Evolutionary conservation across 2,888 invertebrate genomes (phyloP), one percentile per base, ranked within the genome.

Genomic region (Darwinula stevensoni): DNA sequence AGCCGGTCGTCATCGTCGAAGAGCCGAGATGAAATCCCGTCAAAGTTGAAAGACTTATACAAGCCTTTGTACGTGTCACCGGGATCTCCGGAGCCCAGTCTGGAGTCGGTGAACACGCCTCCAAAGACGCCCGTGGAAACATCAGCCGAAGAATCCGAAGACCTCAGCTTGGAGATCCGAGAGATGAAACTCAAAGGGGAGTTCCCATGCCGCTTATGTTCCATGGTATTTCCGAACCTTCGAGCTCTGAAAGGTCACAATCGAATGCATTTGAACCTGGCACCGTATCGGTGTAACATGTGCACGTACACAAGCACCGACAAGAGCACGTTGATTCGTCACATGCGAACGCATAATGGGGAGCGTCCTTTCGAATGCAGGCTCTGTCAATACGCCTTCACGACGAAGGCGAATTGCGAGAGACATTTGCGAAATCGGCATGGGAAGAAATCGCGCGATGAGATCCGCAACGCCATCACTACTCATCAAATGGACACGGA

Each of bases 341-440:
- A 88, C 46, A 70, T 88, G 64, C 61, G 86, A 28, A 78, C 78
- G 1, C 88, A 88, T 53, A 88, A 84, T 46, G 88, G 88, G 0
- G 86, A 88, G 44, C 61, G 86, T 9, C 88, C 88, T 0, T 88
- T 78, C 47, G 80, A 84, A 49, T 91, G 88, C 47, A 67, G 72
- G 1, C 62, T 86, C n/a, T 91, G 91, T 51, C 78, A 78, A 45
- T 86, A 80, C 46, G 84, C 86, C 3, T 91, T 91, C 51, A 88
- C 88, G 16, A 88, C 88, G 1, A 86, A 88, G 55, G 86, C 88
- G 2, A 88, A 91, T 48, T 91, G 91, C 49, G 88, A 91, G 53
- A 61, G 88, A 4, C 88, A 91, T 50, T 60, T 88, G 42, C 61
- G 84, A 39, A 88, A 88, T 49, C 64, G 82, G 15, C 88, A 88